Conservation (phyloP, 2,113 vertebrate genomes). For the Brachionichthys hirsutus region DNA sequence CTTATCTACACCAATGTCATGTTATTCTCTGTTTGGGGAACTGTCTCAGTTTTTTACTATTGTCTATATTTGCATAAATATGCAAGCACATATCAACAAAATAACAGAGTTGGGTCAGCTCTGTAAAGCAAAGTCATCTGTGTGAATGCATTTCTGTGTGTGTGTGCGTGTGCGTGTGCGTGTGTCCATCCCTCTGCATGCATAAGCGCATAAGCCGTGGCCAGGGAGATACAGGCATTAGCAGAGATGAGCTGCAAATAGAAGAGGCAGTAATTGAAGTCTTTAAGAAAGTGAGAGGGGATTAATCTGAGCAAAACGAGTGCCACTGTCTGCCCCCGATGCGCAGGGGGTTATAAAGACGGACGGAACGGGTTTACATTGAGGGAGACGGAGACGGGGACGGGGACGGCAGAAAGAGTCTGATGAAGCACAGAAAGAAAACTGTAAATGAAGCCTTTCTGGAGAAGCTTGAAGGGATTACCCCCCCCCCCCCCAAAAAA, state of each 20-base stretch:
- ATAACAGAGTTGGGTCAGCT: conserved; percentile 21
- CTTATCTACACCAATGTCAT: conserved; percentile 39
- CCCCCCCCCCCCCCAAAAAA: conserved; percentile 22
- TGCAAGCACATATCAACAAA: conserved; percentile 7
- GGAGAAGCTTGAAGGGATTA: conserved; percentile 68
- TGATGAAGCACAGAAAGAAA: conserved; percentile 65
- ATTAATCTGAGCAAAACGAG: conserved; percentile 72
- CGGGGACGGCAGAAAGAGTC: conserved; percentile 43
- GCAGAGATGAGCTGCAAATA: conserved; percentile 73
- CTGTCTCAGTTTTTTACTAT: conserved; percentile 18
- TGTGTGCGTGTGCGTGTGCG: conserved; percentile 3
- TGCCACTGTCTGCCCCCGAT: conserved; percentile 65
- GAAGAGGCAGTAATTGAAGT: conserved; percentile 77
- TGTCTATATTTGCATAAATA: conserved; percentile 12
- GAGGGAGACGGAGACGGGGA: conserved; percentile 40
- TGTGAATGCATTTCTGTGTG: neutral
- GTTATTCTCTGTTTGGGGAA: conserved; percentile 26
- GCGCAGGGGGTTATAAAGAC: conserved; percentile 44
- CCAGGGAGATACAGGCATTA: conserved; percentile 77
- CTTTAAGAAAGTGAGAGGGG: conserved; percentile 77
- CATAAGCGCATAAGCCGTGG: conserved; percentile 60
- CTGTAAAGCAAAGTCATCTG: conserved; percentile 25
- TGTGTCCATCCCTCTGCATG: conserved; percentile 25
- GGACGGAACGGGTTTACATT: conserved; percentile 39
- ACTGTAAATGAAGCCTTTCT: conserved; percentile 72